A percentile compares a stretch with the other conserved stretches of the same genome.
Evolutionary conservation across 2,888 invertebrate species (phyloP).

Genomic region (Melanargia galathea): DNA sequence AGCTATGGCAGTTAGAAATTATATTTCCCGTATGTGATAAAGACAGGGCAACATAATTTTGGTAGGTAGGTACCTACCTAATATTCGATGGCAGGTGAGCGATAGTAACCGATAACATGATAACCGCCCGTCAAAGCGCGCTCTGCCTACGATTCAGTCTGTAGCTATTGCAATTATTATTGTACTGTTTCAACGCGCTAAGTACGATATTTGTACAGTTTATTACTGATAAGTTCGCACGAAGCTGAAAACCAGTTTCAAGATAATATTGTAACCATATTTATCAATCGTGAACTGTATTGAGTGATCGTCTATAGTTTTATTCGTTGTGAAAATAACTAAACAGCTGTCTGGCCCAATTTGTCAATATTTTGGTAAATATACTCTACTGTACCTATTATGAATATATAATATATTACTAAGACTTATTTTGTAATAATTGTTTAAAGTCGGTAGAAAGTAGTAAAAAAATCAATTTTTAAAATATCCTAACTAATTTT

Average conservation of each 20-base stretch:
- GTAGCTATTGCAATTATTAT: background rate
- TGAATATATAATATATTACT: too few relatives aligned
- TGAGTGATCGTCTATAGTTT: background rate
- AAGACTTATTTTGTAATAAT: too few relatives aligned
- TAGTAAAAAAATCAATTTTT: too few relatives aligned
- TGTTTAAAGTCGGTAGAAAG: too few relatives aligned
- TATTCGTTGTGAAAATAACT: conserved; percentile 5
- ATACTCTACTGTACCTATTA: background rate
- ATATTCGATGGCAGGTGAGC: conserved; percentile 50
- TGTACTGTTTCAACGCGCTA: conserved; percentile 4
- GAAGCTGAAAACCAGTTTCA: conserved; percentile 11
- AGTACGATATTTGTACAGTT: conserved; percentile 11
- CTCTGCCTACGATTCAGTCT: conserved; percentile 22
- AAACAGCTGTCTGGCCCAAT: background rate
- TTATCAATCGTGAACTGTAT: conserved; percentile 1
- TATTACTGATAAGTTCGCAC: conserved; percentile 21
- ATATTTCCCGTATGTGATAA: background rate
- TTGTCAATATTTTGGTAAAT: background rate
- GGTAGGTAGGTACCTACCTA: conserved; percentile 10
- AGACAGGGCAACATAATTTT: background rate
- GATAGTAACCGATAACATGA: conserved; percentile 49
- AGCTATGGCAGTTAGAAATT: too few relatives aligned
- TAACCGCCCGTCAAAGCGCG: conserved; percentile 27
- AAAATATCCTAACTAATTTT: too few relatives aligned
- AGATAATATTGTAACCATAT: conserved; percentile 10